phyloP scores from a whole-genome alignment of 2,113 vertebrate species.

The Craseonycteris thonglongyai region DNA sequence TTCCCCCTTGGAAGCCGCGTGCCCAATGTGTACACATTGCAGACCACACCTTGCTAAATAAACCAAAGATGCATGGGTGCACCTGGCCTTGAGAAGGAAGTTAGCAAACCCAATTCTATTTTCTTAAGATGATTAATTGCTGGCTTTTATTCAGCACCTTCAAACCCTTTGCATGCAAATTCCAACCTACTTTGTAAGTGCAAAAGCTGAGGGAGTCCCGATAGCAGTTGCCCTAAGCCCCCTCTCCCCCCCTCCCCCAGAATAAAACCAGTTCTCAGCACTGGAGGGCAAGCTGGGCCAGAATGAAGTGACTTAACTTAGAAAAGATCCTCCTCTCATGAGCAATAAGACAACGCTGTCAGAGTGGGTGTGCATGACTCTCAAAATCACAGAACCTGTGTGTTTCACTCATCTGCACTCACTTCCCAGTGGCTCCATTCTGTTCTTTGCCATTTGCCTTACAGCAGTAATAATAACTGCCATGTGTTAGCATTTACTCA shows the following conservation, averaged over 20 bases:
- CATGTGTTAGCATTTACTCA: neutral
- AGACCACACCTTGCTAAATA: fast-evolving
- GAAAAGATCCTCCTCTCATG: neutral
- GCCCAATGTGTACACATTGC: fast-evolving
- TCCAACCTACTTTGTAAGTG: fast-evolving
- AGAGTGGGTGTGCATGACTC: neutral
- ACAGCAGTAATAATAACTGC: neutral
- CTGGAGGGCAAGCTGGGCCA: no score
- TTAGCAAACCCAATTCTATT: neutral
- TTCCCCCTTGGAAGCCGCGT: fast-evolving
- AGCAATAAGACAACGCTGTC: neutral
- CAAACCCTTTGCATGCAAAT: neutral
- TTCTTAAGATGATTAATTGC: neutral
- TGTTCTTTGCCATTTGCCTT: neutral
- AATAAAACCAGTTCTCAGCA: neutral
- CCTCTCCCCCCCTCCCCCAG: no score
- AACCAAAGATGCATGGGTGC: neutral
- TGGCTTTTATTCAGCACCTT: neutral
- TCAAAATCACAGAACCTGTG: neutral
- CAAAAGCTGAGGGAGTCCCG: neutral
- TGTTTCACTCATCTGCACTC: fast-evolving
- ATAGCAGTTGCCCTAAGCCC: neutral
- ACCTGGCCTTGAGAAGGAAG: neutral
- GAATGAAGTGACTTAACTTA: neutral
- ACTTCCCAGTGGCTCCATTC: neutral